Evolutionary conservation across 1,140 invertebrate genomes (phyloP).

Genomic region (Chrysomallon squamiferum): DNA sequence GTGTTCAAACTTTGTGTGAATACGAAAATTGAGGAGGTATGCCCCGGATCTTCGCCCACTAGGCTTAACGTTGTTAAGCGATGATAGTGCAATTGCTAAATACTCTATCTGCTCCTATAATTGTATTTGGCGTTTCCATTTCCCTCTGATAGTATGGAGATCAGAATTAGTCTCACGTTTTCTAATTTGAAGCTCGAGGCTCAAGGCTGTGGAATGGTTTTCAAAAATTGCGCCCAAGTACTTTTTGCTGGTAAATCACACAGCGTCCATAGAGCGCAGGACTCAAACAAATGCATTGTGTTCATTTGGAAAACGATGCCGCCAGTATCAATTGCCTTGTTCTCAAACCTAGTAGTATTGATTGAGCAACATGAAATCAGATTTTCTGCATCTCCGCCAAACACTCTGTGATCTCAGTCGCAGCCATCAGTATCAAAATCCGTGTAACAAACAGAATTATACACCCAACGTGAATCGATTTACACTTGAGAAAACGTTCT

Average conservation of each 20-base stretch:
- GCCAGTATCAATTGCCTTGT: slow-evolving; percentile 1
- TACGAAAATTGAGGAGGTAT: slow-evolving; percentile 2
- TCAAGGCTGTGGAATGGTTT: too few relatives aligned
- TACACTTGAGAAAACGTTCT: slow-evolving; percentile 5
- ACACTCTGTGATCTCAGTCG: background rate
- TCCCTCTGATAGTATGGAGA: background rate
- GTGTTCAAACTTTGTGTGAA: slow-evolving; percentile 1
- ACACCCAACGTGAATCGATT: slow-evolving; percentile 2
- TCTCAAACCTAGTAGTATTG: slow-evolving; percentile 2
- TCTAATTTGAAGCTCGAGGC: slow-evolving; percentile 1
- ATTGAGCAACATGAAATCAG: slow-evolving; percentile 7
- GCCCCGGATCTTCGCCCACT: background rate
- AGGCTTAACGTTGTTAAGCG: background rate
- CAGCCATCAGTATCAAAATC: background rate
- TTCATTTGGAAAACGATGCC: background rate
- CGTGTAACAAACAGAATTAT: slow-evolving; percentile 3
- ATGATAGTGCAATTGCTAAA: slow-evolving; percentile 8
- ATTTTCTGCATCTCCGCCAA: slow-evolving; percentile 3
- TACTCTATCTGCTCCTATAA: slow-evolving; percentile 6
- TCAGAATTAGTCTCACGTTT: slow-evolving; percentile 5
- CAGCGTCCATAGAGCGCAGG: background rate
- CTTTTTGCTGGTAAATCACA: slow-evolving; percentile 3
- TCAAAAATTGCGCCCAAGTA: too few relatives aligned
- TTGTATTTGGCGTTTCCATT: slow-evolving; percentile 8
- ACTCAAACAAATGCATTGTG: too few relatives aligned